Percentiles rank a stretch among this genome's conserved stretches.
Evolutionary conservation across 2,888 invertebrate genomes (phyloP).

Genomic region (Tetragnatha montana): DNA sequence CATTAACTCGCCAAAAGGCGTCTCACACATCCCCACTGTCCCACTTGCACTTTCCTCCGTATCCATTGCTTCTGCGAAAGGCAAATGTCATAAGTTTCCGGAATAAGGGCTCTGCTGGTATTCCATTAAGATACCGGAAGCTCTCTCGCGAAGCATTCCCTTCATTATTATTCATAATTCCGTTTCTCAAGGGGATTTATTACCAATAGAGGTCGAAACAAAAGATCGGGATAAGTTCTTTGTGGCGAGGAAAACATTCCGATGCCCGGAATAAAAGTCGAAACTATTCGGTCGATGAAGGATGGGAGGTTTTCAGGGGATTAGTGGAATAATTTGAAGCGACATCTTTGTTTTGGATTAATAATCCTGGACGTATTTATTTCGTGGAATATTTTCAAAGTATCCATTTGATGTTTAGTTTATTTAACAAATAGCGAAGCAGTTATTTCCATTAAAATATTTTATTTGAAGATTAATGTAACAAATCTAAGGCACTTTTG

Average conservation of each 20-base stretch:
- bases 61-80: slow-evolving; percentile 32
- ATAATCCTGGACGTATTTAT: too few species aligned
- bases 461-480: too few species aligned
- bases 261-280: slow-evolving; percentile 17
- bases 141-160: slow-evolving; percentile 28
- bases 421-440: too few species aligned
- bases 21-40: slow-evolving; percentile 1
- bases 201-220: slow-evolving; percentile 10
- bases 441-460: too few species aligned
- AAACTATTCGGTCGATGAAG: neutral
- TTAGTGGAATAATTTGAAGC: slow-evolving; percentile 5
- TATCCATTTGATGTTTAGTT: too few species aligned
- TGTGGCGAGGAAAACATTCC: slow-evolving; percentile 41
- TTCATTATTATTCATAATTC: slow-evolving; percentile 56
- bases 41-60: slow-evolving; percentile 8
- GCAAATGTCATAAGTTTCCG: slow-evolving; percentile 36
- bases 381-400: too few species aligned
- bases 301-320: neutral
- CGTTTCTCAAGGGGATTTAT: neutral
- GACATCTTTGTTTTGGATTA: neutral
- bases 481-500: too few species aligned
- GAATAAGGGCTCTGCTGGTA: slow-evolving; percentile 36
- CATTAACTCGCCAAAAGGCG: neutral
- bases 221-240: slow-evolving; percentile 36
- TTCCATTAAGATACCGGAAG: slow-evolving; percentile 50